These are phyloP conservation scores for Epinotia demarniana DNA, from an alignment of 2,888 invertebrate genomes.

Conservation along the genomic window DNA sequence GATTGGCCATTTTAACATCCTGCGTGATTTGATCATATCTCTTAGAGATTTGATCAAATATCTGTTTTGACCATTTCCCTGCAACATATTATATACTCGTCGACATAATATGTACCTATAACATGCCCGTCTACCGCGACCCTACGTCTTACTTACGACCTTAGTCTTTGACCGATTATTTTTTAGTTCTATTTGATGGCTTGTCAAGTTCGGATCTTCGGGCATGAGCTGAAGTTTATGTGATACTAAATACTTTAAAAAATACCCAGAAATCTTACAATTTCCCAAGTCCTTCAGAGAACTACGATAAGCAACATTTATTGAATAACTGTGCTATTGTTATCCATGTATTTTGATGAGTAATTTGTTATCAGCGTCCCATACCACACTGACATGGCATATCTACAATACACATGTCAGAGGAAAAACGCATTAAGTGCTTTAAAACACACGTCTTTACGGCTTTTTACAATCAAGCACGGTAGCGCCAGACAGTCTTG, in stretches of 20 bases:
- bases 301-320: not conserved
- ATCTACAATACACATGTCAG: not conserved
- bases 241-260: not conserved
- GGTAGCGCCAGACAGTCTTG: conserved; percentile 27
- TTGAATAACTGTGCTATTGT: conserved; percentile 3
- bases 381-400: conserved; percentile 13
- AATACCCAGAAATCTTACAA: not conserved
- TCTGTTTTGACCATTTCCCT: no score
- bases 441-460: not conserved
- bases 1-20: no score
- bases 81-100: no score
- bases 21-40: no score
- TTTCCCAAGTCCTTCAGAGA: not conserved
- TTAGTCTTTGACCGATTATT: no score
- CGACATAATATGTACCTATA: no score
- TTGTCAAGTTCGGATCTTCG: no score
- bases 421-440: not conserved
- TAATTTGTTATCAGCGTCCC: conserved; percentile 6
- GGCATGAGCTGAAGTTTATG: no score
- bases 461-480: not conserved
- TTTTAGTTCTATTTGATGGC: no score
- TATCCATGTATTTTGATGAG: conserved; percentile 9
- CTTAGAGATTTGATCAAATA: no score
- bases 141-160: no score
- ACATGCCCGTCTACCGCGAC: no score